Percentiles rank a stretch among this genome's conserved stretches.
Evolutionary conservation across 2,113 vertebrate species (phyloP).

Genomic region (Silurus meridionalis): DNA sequence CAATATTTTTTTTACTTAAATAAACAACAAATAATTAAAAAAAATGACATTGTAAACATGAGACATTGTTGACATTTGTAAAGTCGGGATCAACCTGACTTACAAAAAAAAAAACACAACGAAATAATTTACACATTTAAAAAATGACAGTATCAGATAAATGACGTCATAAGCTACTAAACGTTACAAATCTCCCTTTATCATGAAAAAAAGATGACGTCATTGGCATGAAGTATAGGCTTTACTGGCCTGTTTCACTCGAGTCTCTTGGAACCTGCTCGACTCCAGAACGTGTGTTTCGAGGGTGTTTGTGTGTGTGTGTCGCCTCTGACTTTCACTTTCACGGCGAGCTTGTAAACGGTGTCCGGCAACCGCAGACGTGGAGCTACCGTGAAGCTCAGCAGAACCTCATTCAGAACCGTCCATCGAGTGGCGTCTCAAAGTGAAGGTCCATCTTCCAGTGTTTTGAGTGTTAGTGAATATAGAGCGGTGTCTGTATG

Average conservation of each 20-base stretch:
- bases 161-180: slow-evolving; percentile 57
- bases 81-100: slow-evolving; percentile 75
- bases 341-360: slow-evolving; percentile 42
- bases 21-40: slow-evolving; percentile 70
- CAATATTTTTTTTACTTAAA: slow-evolving; percentile 79
- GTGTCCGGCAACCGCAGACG: slow-evolving; percentile 68
- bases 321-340: slow-evolving; percentile 48
- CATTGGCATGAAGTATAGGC: slow-evolving; percentile 31
- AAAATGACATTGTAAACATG: slow-evolving; percentile 76
- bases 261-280: background rate
- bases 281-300: slow-evolving; percentile 36
- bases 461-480: slow-evolving; percentile 51
- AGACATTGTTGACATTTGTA: slow-evolving; percentile 59
- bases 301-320: background rate
- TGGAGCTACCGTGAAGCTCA: slow-evolving; percentile 61
- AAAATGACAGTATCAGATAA: slow-evolving; percentile 67
- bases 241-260: slow-evolving; percentile 34
- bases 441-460: slow-evolving; percentile 30
- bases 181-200: slow-evolving; percentile 62
- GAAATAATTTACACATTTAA: slow-evolving; percentile 77
- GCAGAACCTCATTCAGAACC: slow-evolving; percentile 9
- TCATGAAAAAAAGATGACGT: slow-evolving; percentile 59
- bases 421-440: slow-evolving; percentile 14
- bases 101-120: slow-evolving; percentile 25
- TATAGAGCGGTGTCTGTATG: background rate